Evolutionary conservation across 2,113 vertebrate species (phyloP).

Genomic region (Symphodus melops): DNA sequence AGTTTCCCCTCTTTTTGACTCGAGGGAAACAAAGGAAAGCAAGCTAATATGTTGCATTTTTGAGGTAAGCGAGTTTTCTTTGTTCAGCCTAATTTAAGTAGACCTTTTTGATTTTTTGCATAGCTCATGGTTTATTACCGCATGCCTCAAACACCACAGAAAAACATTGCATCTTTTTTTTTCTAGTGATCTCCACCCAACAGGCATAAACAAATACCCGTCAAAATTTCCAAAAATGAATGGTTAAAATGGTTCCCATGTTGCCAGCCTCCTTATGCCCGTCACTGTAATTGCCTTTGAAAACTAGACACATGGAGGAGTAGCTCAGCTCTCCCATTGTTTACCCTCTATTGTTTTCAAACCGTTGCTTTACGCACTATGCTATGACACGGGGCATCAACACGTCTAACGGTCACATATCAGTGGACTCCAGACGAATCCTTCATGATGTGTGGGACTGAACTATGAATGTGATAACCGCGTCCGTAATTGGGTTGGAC

Average conservation of each 20-base stretch:
- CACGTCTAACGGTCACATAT: slow-evolving; percentile 28
- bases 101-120: neutral
- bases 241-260: slow-evolving; percentile 9
- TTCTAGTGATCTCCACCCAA: neutral
- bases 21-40: slow-evolving; percentile 14
- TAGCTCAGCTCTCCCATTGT: slow-evolving; percentile 59
- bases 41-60: slow-evolving; percentile 54
- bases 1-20: neutral
- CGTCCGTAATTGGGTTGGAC: slow-evolving; percentile 44
- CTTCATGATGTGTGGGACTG: slow-evolving; percentile 46
- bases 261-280: slow-evolving; percentile 5
- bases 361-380: slow-evolving; percentile 26
- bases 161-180: neutral
- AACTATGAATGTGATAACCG: slow-evolving; percentile 58
- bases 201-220: neutral
- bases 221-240: neutral
- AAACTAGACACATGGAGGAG: slow-evolving; percentile 44
- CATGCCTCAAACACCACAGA: neutral
- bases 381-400: slow-evolving; percentile 9
- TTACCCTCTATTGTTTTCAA: slow-evolving; percentile 71
- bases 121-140: neutral
- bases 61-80: slow-evolving; percentile 71
- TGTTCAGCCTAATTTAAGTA: slow-evolving; percentile 28
- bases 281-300: slow-evolving; percentile 35
- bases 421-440: slow-evolving; percentile 44